Base-by-base conservation (phyloP, 2,888 invertebrate species). In the Choristoneura rosaceana region DNA sequence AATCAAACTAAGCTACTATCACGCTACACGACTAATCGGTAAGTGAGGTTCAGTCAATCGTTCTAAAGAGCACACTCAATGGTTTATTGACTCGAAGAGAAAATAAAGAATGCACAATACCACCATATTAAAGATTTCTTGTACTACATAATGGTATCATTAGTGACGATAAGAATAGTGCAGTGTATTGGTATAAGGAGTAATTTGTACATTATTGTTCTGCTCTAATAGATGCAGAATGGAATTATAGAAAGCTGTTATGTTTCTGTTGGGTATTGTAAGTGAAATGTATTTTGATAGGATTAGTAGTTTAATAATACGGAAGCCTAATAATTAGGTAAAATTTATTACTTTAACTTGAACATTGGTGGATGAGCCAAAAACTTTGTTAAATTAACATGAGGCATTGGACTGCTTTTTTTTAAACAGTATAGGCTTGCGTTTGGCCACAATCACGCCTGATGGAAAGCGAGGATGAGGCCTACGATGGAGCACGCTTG, bases 201-300 rank as follows among this genome's bases (percentile, higher is more conserved):
- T 75, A 80, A 81, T 78, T 80, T 80, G 80, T 78, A 75, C 75
- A 74, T 78, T 80, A 80, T 80, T 80, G 81, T 83, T 81, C 79
- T 81, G 84, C 81, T 83, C 82, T 78, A 78, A 74, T 80, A 78
- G 75, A 66, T 69, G 55, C 71, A 50, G 58, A 67, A 77, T 68
- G 73, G 74, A 74, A 76, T 65, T 74, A 74, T 76, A 69, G 78
- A 78, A 78, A 80, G 78, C 75, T 61, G 58, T 63, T 17, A 62
- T 45, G 52, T 41, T 66, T 12, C 10, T 66, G 5, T 41, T 15
- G 12, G 34, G 2, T 38, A 7, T 38, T 38, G 38, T 38, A 38
- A 5, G 4, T 55, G 8, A 25, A 50, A 41, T 43, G 66, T 41
- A 25, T 47, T 25, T 25, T 67, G 14, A 34, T 33, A 58, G 47